Conservation (phyloP, 2,888 invertebrate genomes). For the Scrobipalpa costella region DNA sequence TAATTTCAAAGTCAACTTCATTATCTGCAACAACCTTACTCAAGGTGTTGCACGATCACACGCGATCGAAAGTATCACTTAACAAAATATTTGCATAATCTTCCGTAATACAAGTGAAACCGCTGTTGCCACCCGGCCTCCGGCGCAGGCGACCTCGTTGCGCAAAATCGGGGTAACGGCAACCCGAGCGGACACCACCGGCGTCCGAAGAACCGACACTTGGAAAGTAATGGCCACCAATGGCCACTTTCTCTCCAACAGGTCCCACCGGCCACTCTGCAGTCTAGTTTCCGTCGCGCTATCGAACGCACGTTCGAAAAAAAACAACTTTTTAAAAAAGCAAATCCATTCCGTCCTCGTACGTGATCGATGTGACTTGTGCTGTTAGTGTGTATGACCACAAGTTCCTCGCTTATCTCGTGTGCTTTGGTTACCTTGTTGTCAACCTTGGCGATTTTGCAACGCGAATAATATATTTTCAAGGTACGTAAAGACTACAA, state of each 20-base stretch:
- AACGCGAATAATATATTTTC: slow-evolving; percentile 36
- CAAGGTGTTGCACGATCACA: slow-evolving; percentile 12
- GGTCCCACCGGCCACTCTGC: slow-evolving; percentile 51
- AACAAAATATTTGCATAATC: slow-evolving; percentile 31
- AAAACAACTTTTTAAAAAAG: slow-evolving; percentile 10
- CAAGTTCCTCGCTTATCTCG: slow-evolving; percentile 24
- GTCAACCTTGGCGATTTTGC: slow-evolving; percentile 43
- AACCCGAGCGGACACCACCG: slow-evolving; percentile 33
- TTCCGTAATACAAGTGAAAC: slow-evolving; percentile 45
- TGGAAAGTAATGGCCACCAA: slow-evolving; percentile 69
- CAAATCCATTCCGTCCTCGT: slow-evolving; percentile 30
- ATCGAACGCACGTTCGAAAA: slow-evolving; percentile 16
- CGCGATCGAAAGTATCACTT: slow-evolving; percentile 17
- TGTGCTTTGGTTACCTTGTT: slow-evolving; percentile 27
- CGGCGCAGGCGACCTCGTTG: slow-evolving; percentile 56
- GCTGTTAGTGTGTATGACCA: slow-evolving; percentile 11
- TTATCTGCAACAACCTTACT: slow-evolving; percentile 14
- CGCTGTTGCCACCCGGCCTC: slow-evolving; percentile 46
- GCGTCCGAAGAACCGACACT: slow-evolving; percentile 44
- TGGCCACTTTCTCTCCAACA: slow-evolving; percentile 71
- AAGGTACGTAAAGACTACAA: slow-evolving; percentile 23
- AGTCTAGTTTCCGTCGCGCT: slow-evolving; percentile 37
- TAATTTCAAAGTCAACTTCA: slow-evolving; percentile 3
- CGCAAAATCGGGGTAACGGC: slow-evolving; percentile 70
- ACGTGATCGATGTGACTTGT: slow-evolving; percentile 27